Conservation (phyloP, 2,797 vertebrate genomes). For the Lagocephalus sceleratus region DNA sequence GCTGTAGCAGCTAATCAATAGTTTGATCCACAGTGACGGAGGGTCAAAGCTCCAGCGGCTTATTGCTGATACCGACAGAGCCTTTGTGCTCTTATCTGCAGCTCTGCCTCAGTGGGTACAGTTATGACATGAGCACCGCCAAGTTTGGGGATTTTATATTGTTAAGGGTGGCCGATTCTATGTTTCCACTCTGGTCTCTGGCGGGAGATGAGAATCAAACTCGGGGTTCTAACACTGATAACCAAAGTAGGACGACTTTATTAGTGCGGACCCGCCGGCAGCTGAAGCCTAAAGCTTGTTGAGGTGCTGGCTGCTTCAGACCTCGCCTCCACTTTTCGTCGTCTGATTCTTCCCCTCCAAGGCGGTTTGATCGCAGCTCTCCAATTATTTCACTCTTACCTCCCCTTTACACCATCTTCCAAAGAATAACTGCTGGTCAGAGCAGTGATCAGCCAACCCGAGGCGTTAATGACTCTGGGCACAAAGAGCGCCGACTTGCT, state of each 20-base stretch:
- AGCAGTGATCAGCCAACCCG: conserved; percentile 50
- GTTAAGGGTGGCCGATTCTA: conserved; percentile 10
- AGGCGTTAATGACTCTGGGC: conserved; percentile 23
- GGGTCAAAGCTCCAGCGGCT: conserved; percentile 42
- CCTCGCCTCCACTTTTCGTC: conserved; percentile 10
- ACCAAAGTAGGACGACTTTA: neutral
- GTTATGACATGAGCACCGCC: conserved; percentile 31
- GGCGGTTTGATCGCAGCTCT: conserved; percentile 36
- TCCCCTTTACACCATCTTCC: conserved; percentile 37
- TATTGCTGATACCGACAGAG: conserved; percentile 48
- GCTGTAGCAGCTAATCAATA: conserved; percentile 61
- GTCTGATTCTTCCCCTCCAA: conserved; percentile 23
- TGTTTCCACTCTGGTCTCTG: conserved; percentile 3
- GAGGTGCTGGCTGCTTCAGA: conserved; percentile 1
- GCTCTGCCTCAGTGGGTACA: conserved; percentile 21
- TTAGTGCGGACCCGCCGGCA: neutral
- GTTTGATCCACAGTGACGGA: conserved; percentile 54
- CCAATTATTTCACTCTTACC: conserved; percentile 62
- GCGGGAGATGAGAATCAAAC: conserved; percentile 2
- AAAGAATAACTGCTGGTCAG: conserved; percentile 55
- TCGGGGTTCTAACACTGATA: neutral
- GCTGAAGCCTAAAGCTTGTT: neutral
- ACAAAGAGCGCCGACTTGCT: conserved; percentile 3
- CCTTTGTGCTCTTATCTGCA: conserved; percentile 42
- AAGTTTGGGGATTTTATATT: conserved; percentile 25